Conservation (phyloP, 1,140 invertebrate species). For the Orchestia grillus region DNA sequence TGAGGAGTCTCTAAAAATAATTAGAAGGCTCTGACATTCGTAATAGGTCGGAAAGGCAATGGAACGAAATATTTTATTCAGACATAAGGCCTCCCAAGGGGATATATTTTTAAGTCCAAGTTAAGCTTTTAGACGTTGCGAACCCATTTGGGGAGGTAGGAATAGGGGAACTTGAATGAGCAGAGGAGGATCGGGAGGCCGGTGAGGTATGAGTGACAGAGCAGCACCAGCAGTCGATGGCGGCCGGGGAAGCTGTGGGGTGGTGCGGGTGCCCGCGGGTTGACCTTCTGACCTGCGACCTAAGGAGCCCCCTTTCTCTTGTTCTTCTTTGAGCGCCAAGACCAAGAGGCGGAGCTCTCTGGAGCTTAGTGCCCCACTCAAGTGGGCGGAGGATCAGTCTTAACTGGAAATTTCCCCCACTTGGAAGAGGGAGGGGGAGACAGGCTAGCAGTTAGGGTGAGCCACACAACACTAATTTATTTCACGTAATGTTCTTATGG, state of each 20-base stretch:
- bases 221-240: not conserved
- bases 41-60: too few species aligned
- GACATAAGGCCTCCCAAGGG: too few species aligned
- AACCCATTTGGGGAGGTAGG: too few species aligned
- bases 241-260: not conserved
- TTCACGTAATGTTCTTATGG: not conserved
- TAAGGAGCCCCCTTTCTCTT: conserved; percentile 53
- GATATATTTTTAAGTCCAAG: too few species aligned
- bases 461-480: not conserved
- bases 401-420: not conserved
- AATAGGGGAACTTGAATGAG: too few species aligned
- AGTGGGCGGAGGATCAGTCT: not conserved
- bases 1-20: too few species aligned
- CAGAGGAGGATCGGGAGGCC: too few species aligned
- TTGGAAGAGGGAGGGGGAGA: not conserved
- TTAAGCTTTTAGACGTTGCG: too few species aligned
- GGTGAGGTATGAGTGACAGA: too few species aligned
- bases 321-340: conserved; percentile 36
- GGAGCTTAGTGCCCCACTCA: not conserved
- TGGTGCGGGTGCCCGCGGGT: not conserved
- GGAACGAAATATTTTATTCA: too few species aligned
- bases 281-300: conserved; percentile 54
- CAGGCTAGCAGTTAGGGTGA: not conserved
- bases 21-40: too few species aligned
- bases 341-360: not conserved